phyloP scores from a whole-genome alignment of 2,113 vertebrate genomes.

The Pygathrix nemaeus region DNA sequence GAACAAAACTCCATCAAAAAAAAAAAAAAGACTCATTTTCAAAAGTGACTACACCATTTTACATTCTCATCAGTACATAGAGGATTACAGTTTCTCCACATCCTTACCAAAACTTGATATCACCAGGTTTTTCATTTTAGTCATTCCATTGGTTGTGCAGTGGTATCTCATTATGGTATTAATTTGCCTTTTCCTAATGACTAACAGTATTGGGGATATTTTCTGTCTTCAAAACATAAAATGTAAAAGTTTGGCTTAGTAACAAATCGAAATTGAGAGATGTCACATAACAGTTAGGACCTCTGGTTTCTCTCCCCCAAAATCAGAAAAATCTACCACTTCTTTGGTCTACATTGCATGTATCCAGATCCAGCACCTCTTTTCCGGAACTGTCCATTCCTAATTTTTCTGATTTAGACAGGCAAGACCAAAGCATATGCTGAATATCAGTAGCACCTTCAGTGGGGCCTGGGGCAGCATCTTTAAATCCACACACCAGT shows the following conservation, averaged over 20 bases:
- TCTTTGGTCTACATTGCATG: background rate
- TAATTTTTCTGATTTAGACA: background rate
- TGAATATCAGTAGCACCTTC: accelerated
- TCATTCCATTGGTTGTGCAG: no score
- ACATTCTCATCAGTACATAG: accelerated
- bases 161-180: accelerated
- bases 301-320: background rate
- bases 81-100: background rate
- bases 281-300: background rate
- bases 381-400: background rate
- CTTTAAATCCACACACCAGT: background rate
- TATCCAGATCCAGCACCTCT: background rate
- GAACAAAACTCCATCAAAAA: no score
- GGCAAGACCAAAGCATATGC: accelerated
- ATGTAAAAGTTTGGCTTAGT: background rate
- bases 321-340: background rate
- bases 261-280: background rate
- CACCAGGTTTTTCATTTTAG: background rate
- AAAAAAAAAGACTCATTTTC: background rate
- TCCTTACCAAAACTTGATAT: background rate
- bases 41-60: background rate
- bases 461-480: background rate
- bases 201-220: background rate
- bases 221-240: background rate
- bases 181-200: background rate